Percentiles rank a stretch among this genome's conserved stretches.
Evolutionary conservation across 2,797 vertebrate species (phyloP).

Genomic region (Eurystomus glaucurus): DNA sequence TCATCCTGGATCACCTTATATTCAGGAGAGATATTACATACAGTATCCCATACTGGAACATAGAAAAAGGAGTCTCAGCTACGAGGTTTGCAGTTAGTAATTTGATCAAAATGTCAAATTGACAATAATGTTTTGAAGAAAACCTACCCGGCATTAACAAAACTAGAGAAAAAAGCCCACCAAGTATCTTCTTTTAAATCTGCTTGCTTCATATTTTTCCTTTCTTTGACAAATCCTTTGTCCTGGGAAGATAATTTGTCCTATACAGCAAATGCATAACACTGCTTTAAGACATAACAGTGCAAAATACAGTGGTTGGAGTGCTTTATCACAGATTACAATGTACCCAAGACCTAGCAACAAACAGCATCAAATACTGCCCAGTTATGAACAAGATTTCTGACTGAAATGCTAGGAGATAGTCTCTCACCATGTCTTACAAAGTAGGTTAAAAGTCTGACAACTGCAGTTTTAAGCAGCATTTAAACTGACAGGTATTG

Average conservation of each 20-base stretch:
- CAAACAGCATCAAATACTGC: not conserved
- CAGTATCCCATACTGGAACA: not conserved
- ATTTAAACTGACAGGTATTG: not conserved
- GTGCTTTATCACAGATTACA: not conserved
- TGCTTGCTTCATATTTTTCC: not conserved
- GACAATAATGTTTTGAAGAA: not conserved
- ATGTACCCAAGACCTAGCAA: not conserved
- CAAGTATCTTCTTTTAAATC: not conserved
- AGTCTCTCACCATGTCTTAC: not conserved
- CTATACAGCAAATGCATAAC: not conserved
- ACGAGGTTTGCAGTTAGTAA: not conserved
- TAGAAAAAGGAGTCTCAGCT: not conserved
- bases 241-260: not conserved
- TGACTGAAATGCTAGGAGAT: not conserved
- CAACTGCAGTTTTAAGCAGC: not conserved
- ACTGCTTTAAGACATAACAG: not conserved
- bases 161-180: not conserved
- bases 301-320: not conserved
- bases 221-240: not conserved
- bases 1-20: accelerated
- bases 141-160: not conserved
- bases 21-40: not conserved
- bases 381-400: not conserved
- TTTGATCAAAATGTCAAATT: not conserved
- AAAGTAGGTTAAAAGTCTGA: not conserved